Evolutionary conservation across 2,888 invertebrate genomes (phyloP).

Genomic region (Anarsia innoxiella): DNA sequence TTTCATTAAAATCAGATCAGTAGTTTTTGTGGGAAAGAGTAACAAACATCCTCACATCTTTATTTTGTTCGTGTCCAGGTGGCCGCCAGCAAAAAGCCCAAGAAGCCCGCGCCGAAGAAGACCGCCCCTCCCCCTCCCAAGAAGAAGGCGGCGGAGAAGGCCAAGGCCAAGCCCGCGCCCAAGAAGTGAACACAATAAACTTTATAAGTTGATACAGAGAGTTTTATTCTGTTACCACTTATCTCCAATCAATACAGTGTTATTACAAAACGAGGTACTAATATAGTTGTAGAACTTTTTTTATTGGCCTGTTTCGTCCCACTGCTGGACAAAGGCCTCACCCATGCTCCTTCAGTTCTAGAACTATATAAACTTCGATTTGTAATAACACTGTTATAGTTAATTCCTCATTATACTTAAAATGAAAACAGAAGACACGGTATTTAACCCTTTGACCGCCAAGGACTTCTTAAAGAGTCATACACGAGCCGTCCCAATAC

Average conservation of each 20-base stretch:
- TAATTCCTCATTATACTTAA: no score
- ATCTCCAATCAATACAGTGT: no score
- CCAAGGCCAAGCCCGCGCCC: slow-evolving; percentile 19
- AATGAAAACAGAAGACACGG: no score
- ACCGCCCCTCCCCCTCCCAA: slow-evolving; percentile 60
- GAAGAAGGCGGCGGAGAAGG: slow-evolving; percentile 39
- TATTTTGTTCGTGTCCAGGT: no score
- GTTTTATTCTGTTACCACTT: background rate
- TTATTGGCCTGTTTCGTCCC: background rate
- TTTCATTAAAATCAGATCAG: background rate
- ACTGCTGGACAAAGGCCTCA: background rate
- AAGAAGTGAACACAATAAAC: slow-evolving; percentile 35
- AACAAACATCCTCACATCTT: background rate
- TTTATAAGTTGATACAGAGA: slow-evolving; percentile 5
- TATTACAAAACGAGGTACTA: no score
- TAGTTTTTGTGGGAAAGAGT: background rate
- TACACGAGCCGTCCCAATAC: no score
- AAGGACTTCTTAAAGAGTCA: no score
- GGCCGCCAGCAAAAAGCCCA: slow-evolving; percentile 69
- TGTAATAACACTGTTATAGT: no score
- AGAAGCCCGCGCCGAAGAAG: slow-evolving; percentile 65
- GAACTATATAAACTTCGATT: no score
- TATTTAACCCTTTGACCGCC: no score
- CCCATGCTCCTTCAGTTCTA: no score
- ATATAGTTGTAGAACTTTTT: background rate